A percentile compares a stretch with the other conserved stretches of the same genome.
Evolutionary conservation across 2,797 vertebrate species (phyloP).

Genomic region (Hirundo rustica): DNA sequence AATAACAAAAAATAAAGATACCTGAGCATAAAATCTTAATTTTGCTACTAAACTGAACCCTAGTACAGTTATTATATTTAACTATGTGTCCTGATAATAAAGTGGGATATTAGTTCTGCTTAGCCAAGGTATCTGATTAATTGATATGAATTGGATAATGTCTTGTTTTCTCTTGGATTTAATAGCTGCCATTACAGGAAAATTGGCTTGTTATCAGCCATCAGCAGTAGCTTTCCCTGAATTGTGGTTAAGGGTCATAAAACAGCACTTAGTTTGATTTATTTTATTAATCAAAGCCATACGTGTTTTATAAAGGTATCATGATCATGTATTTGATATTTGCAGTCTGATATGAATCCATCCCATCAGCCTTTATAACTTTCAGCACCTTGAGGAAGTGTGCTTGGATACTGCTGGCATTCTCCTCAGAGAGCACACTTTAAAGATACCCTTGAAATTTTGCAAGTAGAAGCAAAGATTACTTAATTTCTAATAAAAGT

Average conservation of each 20-base stretch:
- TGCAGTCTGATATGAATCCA: constrained; percentile 4
- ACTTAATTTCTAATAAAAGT: neutral
- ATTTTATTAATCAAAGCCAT: constrained; percentile 61
- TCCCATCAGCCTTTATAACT: neutral
- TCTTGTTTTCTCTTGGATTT: constrained; percentile 43
- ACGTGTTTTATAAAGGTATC: constrained; percentile 45
- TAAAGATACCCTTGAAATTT: neutral
- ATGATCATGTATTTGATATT: constrained; percentile 9
- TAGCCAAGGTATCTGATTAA: constrained; percentile 54
- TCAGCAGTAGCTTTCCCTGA: constrained; percentile 33
- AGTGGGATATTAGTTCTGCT: constrained; percentile 34
- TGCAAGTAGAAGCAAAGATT: neutral
- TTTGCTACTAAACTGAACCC: neutral
- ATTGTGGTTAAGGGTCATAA: constrained; percentile 53
- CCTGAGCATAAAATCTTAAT: neutral
- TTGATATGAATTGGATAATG: constrained; percentile 53
- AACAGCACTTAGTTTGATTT: constrained; percentile 58
- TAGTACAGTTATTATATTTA: constrained; percentile 33
- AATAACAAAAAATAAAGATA: neutral
- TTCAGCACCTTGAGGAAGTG: neutral
- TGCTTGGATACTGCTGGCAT: neutral
- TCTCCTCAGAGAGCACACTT: neutral
- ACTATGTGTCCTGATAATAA: neutral
- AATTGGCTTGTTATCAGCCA: constrained; percentile 58
- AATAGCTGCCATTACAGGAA: constrained; percentile 48